Conservation (phyloP, 2,888 invertebrate species). For the Agrotis clavis region DNA sequence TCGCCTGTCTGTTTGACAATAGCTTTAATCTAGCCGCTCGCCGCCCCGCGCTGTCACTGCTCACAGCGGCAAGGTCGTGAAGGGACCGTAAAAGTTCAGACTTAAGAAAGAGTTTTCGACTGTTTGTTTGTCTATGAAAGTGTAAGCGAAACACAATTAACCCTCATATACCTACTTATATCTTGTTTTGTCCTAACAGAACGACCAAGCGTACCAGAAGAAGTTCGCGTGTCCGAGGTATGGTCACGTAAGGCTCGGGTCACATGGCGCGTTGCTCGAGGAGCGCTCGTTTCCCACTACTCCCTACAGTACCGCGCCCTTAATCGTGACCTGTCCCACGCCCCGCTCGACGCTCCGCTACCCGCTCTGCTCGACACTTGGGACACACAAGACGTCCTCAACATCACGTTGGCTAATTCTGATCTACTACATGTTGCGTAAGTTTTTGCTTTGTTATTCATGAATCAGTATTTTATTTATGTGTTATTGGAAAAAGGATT, state of each 20-base stretch:
- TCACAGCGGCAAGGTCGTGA: too few relatives aligned
- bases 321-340: conserved; percentile 78
- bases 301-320: conserved; percentile 85
- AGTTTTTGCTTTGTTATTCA: conserved; percentile 69
- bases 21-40: too few relatives aligned
- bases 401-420: conserved; percentile 84
- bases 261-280: conserved; percentile 85
- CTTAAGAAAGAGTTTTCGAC: too few relatives aligned
- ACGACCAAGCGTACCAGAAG: conserved; percentile 86
- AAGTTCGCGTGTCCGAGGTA: conserved; percentile 87
- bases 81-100: too few relatives aligned
- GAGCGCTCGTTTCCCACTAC: conserved; percentile 86
- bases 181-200: conserved; percentile 68
- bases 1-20: too few relatives aligned
- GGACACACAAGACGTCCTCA: conserved; percentile 85
- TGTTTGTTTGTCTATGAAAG: neutral
- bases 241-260: conserved; percentile 87
- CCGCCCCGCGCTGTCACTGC: too few relatives aligned
- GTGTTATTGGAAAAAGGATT: neutral
- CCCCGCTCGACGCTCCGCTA: conserved; percentile 82
- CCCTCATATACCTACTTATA: neutral
- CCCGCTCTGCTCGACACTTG: conserved; percentile 84
- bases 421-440: conserved; percentile 87
- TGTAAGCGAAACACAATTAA: neutral
- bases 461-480: conserved; percentile 23